Base-by-base conservation (phyloP, 2,113 vertebrate species). In the Sisor rabdophorus region DNA sequence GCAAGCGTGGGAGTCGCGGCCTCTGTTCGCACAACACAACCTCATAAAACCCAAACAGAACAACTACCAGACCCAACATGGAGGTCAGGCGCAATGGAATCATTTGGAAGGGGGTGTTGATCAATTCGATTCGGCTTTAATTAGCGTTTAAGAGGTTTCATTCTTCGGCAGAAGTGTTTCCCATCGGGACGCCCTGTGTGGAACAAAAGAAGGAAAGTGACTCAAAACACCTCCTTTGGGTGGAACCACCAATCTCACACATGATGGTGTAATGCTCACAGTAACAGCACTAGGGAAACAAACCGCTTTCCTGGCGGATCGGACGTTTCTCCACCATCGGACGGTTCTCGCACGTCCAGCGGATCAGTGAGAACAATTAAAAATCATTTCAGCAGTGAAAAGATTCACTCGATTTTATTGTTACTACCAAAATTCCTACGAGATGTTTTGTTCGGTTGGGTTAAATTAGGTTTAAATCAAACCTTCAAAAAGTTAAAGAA, bases 201-300 rank as follows among this genome's bases (percentile, higher is more conserved):
- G 20, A 69, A 61, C 67, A 65, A 63, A 71, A 76, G 60, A 58
- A 74, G 64, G 73, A 72, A 70, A 61, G 54, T 15, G 30, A 26
- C n/a, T 30, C 16, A 17, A n/a, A 44, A 70, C 30, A 75, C 61
- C 44, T 79, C 30, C 30, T 70, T 56, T 22, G 47, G 56, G 47
- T 40, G 78, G 72, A 68, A 79, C 50, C 44, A 6, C 2, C 22
- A 53, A 77, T 61, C 61, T 61, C 40, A 68, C 16, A 36, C 20
- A 28, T 26, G 0, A 20, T 17, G 19, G 3, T 52, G 24, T 30
- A 28, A 69, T 8, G 36, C 17, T 44, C 28, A 69, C 30, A 50
- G 12, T 13, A 4, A 22, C 0, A 0, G 24, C 36, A 55, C 11
- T 56, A 19, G 1, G 22, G 30, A 73, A 50, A 12, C 56, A 30